A percentile compares a stretch with the other conserved stretches of the same genome.
These are phyloP conservation scores for Eulemur rufifrons DNA, from an alignment of 2,113 vertebrate genomes.

Conservation along the genomic window DNA sequence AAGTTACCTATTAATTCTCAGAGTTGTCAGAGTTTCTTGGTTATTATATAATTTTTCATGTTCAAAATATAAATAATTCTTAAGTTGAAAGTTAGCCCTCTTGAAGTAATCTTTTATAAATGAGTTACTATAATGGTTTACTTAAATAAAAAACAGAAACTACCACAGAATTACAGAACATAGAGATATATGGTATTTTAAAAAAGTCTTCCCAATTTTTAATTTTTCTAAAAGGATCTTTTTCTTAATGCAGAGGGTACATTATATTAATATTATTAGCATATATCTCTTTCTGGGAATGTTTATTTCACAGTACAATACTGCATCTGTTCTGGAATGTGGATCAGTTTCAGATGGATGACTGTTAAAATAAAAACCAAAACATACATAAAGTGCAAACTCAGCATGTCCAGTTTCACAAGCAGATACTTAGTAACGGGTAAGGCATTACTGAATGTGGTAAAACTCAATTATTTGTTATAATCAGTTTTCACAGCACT, in stretches of 20 bases:
- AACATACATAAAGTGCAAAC: background rate
- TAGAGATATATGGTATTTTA: background rate
- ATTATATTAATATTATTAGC: background rate
- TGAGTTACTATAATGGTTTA: slow-evolving; percentile 1
- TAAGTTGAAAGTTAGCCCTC: background rate
- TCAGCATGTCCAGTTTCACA: background rate
- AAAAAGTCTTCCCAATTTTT: background rate
- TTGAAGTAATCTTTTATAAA: slow-evolving; percentile 25
- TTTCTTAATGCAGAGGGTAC: slow-evolving; percentile 7
- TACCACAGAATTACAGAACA: background rate
- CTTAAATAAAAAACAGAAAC: background rate
- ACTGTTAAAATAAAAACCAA: slow-evolving; percentile 22
- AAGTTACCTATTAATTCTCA: background rate
- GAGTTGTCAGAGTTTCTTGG: background rate
- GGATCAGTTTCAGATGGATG: background rate
- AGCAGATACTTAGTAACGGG: background rate
- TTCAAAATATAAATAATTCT: slow-evolving; percentile 19
- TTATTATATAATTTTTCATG: background rate
- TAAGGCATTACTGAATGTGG: background rate
- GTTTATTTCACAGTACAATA: background rate
- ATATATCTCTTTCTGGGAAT: background rate
- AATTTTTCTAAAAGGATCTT: background rate
- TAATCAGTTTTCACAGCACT: background rate
- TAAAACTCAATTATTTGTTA: background rate
- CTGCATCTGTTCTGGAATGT: background rate